Percentiles rank a stretch among this genome's conserved stretches.
Evolutionary conservation across 2,797 vertebrate species (phyloP).

Genomic region (Sparidentex hasta): DNA sequence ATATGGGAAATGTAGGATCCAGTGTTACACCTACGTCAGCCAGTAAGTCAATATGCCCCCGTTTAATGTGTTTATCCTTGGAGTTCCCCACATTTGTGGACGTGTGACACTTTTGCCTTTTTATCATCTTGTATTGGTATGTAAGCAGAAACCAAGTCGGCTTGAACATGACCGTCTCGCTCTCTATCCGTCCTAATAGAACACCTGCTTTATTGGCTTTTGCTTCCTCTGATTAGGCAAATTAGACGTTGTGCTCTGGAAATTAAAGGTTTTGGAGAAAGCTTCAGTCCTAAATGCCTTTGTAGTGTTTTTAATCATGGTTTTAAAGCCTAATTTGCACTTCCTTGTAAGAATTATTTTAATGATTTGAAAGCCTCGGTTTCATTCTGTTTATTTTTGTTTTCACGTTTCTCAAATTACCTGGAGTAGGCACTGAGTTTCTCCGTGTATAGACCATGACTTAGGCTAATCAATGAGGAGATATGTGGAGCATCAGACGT

Average conservation of each 20-base stretch:
- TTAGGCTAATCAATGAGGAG: conserved; percentile 10
- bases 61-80: neutral
- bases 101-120: neutral
- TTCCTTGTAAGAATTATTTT: conserved; percentile 4
- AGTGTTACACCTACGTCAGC: neutral
- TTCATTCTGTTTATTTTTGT: conserved; percentile 19
- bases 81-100: neutral
- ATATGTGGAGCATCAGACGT: conserved; percentile 2
- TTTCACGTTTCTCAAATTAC: conserved; percentile 14
- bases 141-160: neutral
- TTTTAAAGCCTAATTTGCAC: conserved; percentile 4
- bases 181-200: neutral
- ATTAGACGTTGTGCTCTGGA: conserved; percentile 22
- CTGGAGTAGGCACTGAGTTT: conserved; percentile 2
- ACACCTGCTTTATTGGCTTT: conserved; percentile 29
- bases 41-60: neutral
- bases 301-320: conserved; percentile 5
- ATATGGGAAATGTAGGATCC: neutral
- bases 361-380: neutral
- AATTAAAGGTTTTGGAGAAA: conserved; percentile 19
- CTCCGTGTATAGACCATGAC: conserved; percentile 21
- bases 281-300: neutral
- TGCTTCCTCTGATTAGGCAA: conserved; percentile 28
- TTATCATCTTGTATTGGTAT: neutral
- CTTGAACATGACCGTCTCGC: conserved; percentile 2